Conservation (phyloP, 2,113 vertebrate genomes). For the Seriola quinqueradiata region DNA sequence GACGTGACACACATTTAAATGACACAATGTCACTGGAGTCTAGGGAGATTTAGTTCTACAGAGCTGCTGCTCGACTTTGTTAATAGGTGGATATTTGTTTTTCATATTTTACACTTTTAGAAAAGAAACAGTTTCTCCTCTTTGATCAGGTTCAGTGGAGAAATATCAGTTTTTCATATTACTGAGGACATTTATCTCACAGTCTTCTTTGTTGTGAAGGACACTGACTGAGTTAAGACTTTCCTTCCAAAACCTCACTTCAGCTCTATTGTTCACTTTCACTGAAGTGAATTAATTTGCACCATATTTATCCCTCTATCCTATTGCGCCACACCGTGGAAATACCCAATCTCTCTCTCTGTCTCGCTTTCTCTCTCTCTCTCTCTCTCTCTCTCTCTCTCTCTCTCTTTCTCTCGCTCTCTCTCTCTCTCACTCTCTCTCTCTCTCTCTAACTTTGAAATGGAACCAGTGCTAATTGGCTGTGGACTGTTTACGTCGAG, state of each 20-base stretch:
- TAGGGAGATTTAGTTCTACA: not conserved
- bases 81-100: not conserved
- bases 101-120: not conserved
- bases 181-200: constrained; percentile 28
- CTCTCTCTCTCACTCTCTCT: not conserved
- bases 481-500: constrained; percentile 53
- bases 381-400: not conserved
- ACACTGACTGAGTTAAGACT: constrained; percentile 32
- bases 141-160: not conserved
- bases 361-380: not conserved
- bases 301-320: constrained; percentile 62
- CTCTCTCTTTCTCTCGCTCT: no score
- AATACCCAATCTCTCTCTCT: not conserved
- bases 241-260: constrained; percentile 50
- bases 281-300: constrained; percentile 59
- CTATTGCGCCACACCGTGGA: constrained; percentile 82
- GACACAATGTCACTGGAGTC: not conserved
- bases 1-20: constrained; percentile 4
- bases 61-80: not conserved
- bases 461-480: constrained; percentile 40
- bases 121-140: not conserved
- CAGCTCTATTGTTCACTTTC: constrained; percentile 68
- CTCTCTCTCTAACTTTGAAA: constrained; percentile 10
- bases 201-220: constrained; percentile 46
- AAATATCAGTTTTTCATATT: not conserved